Evolutionary conservation across 2,113 vertebrate genomes (phyloP).

Genomic region (Daphoenositta chrysoptera): DNA sequence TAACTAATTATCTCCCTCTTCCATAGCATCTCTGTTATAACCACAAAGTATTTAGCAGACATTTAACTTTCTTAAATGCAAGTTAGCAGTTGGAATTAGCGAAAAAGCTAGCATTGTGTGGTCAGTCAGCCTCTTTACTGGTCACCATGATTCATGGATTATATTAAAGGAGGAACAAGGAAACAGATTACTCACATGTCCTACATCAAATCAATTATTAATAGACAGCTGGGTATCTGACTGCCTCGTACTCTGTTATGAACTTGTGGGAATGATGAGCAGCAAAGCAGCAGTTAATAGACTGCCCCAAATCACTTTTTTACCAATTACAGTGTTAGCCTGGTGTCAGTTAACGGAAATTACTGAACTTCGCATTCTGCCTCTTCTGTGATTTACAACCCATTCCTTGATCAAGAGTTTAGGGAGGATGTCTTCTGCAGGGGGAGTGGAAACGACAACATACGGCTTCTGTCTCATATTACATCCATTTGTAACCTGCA

Average conservation of each 20-base stretch:
- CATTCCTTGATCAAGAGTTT: background rate
- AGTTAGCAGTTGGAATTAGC: background rate
- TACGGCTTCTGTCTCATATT: background rate
- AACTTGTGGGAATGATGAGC: background rate
- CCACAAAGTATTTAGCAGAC: background rate
- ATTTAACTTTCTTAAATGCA: background rate
- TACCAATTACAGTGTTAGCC: background rate
- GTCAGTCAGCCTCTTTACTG: background rate
- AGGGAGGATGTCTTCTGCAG: background rate
- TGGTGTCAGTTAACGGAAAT: background rate
- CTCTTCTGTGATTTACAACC: constrained; percentile 18
- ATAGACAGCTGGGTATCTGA: background rate
- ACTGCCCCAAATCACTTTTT: background rate
- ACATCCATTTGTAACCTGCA: background rate
- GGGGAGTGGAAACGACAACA: background rate
- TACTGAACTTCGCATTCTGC: background rate
- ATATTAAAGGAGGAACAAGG: background rate
- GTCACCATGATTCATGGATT: background rate
- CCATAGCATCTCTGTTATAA: background rate
- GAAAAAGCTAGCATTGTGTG: background rate
- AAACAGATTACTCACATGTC: background rate
- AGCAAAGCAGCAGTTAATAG: background rate
- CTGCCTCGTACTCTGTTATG: background rate
- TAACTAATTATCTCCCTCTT: background rate
- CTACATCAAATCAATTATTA: constrained; percentile 39